Percentiles rank a stretch among this genome's conserved stretches.
These are phyloP conservation scores for Pomatostomus ruficeps DNA, from an alignment of 2,113 vertebrate species.

Conservation along the genomic window DNA sequence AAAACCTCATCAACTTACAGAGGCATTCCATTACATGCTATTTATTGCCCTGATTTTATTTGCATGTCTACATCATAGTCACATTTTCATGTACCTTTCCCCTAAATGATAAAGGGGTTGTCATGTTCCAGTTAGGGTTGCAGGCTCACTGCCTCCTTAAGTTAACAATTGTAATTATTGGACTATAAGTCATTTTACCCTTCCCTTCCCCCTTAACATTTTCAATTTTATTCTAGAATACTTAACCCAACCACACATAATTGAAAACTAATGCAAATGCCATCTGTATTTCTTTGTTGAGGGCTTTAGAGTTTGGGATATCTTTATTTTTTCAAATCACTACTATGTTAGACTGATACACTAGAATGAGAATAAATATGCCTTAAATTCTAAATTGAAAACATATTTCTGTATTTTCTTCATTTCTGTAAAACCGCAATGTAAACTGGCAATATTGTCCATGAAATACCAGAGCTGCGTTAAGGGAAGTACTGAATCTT, in stretches of 20 bases:
- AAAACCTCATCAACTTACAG: neutral
- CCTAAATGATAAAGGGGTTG: slow-evolving; percentile 42
- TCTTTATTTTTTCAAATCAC: neutral
- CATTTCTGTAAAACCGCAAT: neutral
- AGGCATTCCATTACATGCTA: neutral
- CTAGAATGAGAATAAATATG: neutral
- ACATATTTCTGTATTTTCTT: neutral
- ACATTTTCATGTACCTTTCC: slow-evolving; percentile 61
- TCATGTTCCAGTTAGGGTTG: neutral
- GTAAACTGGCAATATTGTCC: neutral
- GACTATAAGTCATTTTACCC: neutral
- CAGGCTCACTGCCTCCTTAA: neutral
- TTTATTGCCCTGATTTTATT: slow-evolving; percentile 75
- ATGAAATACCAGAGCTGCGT: neutral
- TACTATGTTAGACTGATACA: neutral
- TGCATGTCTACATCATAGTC: slow-evolving; percentile 57
- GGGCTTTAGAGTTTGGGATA: neutral
- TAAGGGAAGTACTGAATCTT: neutral
- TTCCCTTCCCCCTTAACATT: neutral
- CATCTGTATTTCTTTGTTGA: neutral
- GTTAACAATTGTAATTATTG: neutral
- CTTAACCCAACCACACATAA: neutral
- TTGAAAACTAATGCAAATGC: neutral
- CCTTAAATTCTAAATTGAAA: neutral
- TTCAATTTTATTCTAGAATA: neutral